Conservation (phyloP, 2,797 vertebrate genomes). For the Chiroxiphia lanceolata region DNA sequence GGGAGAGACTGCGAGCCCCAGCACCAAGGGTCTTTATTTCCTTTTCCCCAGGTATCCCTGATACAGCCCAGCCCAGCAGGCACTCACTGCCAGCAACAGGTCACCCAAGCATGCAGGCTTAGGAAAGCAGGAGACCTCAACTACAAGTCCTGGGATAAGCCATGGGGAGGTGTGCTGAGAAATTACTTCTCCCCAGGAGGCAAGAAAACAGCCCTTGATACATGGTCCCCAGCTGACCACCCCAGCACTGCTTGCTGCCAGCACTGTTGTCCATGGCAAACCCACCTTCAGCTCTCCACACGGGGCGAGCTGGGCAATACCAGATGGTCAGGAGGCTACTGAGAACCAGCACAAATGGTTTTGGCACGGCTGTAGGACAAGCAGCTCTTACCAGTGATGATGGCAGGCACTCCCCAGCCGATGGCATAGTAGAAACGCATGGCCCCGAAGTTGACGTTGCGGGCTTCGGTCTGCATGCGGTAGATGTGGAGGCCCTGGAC, state of each 20-base stretch:
- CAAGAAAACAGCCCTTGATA: background rate
- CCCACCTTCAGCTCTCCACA: background rate
- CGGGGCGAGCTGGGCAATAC: fast-evolving
- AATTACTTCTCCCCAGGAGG: background rate
- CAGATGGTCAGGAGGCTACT: background rate
- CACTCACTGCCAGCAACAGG: background rate
- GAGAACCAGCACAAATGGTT: background rate
- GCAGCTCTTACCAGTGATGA: constrained; percentile 87
- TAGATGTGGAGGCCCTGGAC: constrained; percentile 97
- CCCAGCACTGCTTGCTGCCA: background rate
- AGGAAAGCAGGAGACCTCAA: background rate
- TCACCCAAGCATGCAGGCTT: background rate
- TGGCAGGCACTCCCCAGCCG: constrained; percentile 95
- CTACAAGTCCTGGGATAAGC: background rate
- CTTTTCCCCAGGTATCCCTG: background rate
- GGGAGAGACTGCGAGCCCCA: background rate
- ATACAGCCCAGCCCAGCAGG: background rate
- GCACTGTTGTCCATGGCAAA: background rate
- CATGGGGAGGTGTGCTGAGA: background rate
- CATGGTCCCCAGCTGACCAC: fast-evolving
- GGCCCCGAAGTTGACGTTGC: constrained; percentile 94
- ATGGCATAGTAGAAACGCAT: constrained; percentile 99
- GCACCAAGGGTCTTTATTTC: background rate
- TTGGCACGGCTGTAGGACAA: background rate
- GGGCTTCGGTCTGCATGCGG: constrained; percentile 95